Evolutionary conservation across 1,140 invertebrate genomes (phyloP).

Genomic region (Drosophila subpulchrella): DNA sequence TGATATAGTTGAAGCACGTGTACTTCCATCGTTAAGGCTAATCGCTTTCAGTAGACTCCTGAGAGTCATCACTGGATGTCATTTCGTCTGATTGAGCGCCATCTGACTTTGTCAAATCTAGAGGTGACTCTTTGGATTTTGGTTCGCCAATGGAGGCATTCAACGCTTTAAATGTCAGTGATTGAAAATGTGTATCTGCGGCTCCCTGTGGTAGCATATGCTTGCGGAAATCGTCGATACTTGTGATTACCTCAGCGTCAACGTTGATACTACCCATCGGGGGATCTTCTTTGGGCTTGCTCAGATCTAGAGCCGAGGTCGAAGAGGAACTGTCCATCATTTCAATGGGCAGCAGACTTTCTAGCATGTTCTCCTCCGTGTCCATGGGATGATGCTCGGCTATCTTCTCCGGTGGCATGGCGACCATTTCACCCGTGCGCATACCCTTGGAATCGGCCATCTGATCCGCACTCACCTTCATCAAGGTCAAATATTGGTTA

Average conservation of each 20-base stretch:
- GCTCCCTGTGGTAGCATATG: neutral
- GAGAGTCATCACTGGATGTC: neutral
- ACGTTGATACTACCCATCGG: neutral
- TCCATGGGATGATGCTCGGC: constrained; percentile 7
- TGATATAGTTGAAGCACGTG: neutral
- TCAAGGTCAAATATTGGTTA: constrained; percentile 92
- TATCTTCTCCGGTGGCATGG: constrained; percentile 23
- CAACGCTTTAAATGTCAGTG: neutral
- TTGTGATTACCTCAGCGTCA: neutral
- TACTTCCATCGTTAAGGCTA: neutral
- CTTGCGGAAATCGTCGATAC: neutral
- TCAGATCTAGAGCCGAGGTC: constrained; percentile 35
- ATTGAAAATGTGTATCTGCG: neutral
- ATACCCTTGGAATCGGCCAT: constrained; percentile 68
- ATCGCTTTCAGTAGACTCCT: constrained; percentile 8
- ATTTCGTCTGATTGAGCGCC: neutral
- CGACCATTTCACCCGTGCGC: constrained; percentile 68
- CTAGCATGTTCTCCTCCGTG: neutral
- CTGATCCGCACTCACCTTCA: constrained; percentile 85
- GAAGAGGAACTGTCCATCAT: neutral
- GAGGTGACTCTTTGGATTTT: neutral
- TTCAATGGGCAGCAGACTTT: neutral
- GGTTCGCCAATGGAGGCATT: neutral
- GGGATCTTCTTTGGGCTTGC: constrained; percentile 5
- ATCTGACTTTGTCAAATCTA: constrained; percentile 22